Base-by-base conservation (phyloP, 2,888 invertebrate species). In the Sinodicranocentrus sp. region DNA sequence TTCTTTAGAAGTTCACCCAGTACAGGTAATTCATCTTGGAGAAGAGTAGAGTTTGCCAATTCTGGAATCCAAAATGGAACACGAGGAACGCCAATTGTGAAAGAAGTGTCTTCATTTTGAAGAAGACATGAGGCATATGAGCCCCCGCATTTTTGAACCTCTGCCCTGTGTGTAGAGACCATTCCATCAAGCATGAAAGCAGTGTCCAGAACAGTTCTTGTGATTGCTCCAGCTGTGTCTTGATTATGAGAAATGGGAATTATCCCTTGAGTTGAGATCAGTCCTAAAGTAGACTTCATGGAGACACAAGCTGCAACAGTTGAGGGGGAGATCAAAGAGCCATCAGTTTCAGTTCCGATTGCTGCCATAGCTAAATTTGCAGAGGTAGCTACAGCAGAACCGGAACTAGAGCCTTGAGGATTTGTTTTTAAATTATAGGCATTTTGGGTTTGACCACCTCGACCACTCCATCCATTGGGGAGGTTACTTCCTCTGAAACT, bases 161-260 rank as follows among this genome's bases (percentile, higher is more conserved):
- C 67, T 54, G 13, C 10, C 26, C 6, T 1, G 2, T 71, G 23
- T 8, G 6, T 3, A 6, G 57, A 6, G 3, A 57, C 57, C 52
- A 80, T 79, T 21, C 57, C 70, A 17, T 70, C 43, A 25, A 80
- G 28, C n/a, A 79, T 5, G 33, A 76, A 26, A 5, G 59, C 82
- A 65, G 75, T 70, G 59, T 85, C 85, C 5, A 13, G 1, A 5
- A 75, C 82, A 1, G 82, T 70, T 75, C 76, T 57, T 6, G 82
- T 59, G 59, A 85, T 85, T 33, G 85, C 82, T 2, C 85, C 85
- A 44, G 79, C 71, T 65, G 75, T 70, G 76, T 85, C 85, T 26
- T 84, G 80, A 19, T 70, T 44, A 23, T 39, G 39, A 3, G 80
- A 59, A 15, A 85, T 13, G 8, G 80, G 80, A 67, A 85, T 68